Percentiles rank a stretch among this genome's conserved stretches.
phyloP scores from a whole-genome alignment of 2,113 vertebrate species.

The Notarius lentiginosus region DNA sequence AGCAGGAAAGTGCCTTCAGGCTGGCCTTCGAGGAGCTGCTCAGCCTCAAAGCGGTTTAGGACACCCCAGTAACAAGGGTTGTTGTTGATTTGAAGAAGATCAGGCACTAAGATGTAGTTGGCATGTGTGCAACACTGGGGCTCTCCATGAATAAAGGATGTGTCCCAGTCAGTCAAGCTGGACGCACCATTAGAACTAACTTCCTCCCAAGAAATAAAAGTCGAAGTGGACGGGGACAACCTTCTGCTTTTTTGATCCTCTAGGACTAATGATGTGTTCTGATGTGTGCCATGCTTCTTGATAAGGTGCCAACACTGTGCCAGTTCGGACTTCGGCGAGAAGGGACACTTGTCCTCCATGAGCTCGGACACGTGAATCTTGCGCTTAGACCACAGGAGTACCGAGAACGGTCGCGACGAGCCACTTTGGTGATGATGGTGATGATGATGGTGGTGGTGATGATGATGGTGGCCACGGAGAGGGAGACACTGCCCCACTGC shows the following conservation, averaged over 20 bases:
- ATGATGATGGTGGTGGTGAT: conserved; percentile 75
- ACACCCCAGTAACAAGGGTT: conserved; percentile 96
- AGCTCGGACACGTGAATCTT: conserved; percentile 95
- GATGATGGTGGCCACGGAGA: conserved; percentile 81
- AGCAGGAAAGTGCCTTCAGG: conserved; percentile 95
- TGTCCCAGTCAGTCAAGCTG: conserved; percentile 83
- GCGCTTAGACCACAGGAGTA: conserved; percentile 85
- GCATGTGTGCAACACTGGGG: conserved; percentile 70
- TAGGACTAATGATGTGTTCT: conserved; percentile 68
- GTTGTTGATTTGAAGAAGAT: conserved; percentile 96
- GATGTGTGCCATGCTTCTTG: conserved; percentile 78
- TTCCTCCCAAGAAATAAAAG: conserved; percentile 72
- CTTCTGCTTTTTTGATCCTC: conserved; percentile 67
- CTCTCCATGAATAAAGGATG: conserved; percentile 75
- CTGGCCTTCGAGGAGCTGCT: conserved; percentile 92
- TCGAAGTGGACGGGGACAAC: conserved; percentile 65
- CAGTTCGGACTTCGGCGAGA: conserved; percentile 88
- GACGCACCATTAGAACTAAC: conserved; percentile 62
- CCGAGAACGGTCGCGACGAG: conserved; percentile 64
- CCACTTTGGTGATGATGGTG: conserved; percentile 73
- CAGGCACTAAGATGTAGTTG: conserved; percentile 89
- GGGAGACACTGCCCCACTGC: conserved; percentile 94
- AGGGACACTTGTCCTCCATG: conserved; percentile 94
- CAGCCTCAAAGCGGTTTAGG: conserved; percentile 91
- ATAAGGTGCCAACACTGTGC: conserved; percentile 94